Percentiles rank a stretch among this genome's conserved stretches.
Evolutionary conservation across 1,140 invertebrate genomes (phyloP).

Genomic region (Megalopta genalis): DNA sequence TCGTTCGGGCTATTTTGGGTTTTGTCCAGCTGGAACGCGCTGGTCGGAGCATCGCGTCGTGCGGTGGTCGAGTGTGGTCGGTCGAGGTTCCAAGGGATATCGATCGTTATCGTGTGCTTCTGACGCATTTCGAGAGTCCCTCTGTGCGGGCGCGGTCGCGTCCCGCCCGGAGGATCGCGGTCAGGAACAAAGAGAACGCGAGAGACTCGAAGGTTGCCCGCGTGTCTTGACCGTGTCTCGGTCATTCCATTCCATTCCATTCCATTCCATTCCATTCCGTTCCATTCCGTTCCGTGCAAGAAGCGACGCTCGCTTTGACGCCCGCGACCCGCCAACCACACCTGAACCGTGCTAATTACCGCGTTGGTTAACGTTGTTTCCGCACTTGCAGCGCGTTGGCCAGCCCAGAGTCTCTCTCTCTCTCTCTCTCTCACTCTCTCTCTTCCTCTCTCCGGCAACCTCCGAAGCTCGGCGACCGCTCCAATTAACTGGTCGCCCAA

Average conservation of each 20-base stretch:
- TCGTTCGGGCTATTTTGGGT: constrained; percentile 47
- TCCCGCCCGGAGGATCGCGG: background rate
- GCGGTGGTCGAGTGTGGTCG: constrained; percentile 21
- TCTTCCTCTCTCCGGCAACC: background rate
- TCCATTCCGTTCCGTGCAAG: background rate
- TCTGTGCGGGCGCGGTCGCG: background rate
- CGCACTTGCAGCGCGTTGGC: background rate
- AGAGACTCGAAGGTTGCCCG: too few relatives aligned
- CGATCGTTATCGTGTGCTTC: constrained; percentile 59
- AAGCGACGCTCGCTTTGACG: constrained; percentile 18
- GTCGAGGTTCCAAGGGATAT: constrained; percentile 51
- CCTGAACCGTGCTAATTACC: constrained; percentile 7
- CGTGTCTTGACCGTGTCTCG: background rate
- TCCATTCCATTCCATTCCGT: background rate
- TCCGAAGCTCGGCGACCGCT: constrained; percentile 11
- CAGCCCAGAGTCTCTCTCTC: background rate
- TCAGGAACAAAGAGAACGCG: background rate
- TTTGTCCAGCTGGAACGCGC: too few relatives aligned
- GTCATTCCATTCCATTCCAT: background rate
- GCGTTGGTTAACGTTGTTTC: constrained; percentile 10
- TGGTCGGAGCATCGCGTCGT: too few relatives aligned
- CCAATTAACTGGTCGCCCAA: constrained; percentile 4
- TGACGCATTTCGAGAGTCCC: constrained; percentile 22
- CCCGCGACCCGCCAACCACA: background rate
- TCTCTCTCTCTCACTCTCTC: too few relatives aligned